A percentile compares a stretch with the other conserved stretches of the same genome.
Evolutionary conservation across 1,140 invertebrate genomes (phyloP).

Genomic region (Calephelis nemesis): DNA sequence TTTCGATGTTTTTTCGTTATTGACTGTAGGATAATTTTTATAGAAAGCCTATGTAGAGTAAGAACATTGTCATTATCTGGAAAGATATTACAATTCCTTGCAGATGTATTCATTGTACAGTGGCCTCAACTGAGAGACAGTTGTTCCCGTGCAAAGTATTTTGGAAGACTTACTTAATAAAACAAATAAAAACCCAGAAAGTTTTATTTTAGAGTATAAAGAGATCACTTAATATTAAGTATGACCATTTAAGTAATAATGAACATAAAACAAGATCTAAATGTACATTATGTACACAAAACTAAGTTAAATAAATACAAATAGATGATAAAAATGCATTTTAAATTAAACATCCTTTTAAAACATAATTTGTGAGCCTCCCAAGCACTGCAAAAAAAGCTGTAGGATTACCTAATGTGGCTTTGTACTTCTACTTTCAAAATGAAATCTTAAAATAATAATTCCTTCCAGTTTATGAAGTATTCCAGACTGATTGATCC

Average conservation of each 20-base stretch:
- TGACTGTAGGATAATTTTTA: slow-evolving; percentile 90
- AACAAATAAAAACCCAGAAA: slow-evolving; percentile 18
- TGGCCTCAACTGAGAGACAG: slow-evolving; percentile 86
- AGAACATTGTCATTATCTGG: slow-evolving; percentile 93
- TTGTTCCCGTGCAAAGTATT: slow-evolving; percentile 82
- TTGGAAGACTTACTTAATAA: slow-evolving; percentile 79
- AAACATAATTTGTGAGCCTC: background rate
- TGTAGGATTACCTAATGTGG: too few relatives aligned
- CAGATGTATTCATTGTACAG: slow-evolving; percentile 94
- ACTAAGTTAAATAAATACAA: slow-evolving; percentile 5
- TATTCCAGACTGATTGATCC: too few relatives aligned
- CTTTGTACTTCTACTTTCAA: too few relatives aligned
- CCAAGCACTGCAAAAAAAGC: too few relatives aligned
- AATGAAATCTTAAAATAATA: too few relatives aligned
- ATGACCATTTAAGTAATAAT: background rate
- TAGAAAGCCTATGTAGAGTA: slow-evolving; percentile 97
- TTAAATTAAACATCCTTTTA: background rate
- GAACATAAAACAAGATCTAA: slow-evolving; percentile 4
- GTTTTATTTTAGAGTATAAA: slow-evolving; percentile 22
- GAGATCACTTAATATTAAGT: slow-evolving; percentile 20
- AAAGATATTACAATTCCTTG: slow-evolving; percentile 90
- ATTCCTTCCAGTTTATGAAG: too few relatives aligned
- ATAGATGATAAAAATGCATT: slow-evolving; percentile 10
- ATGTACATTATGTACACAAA: slow-evolving; percentile 17
- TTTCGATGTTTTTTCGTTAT: slow-evolving; percentile 83